Percentiles rank a stretch among this genome's conserved stretches.
phyloP scores from a whole-genome alignment of 2,113 vertebrate genomes.

The Emydura subglobosa region DNA sequence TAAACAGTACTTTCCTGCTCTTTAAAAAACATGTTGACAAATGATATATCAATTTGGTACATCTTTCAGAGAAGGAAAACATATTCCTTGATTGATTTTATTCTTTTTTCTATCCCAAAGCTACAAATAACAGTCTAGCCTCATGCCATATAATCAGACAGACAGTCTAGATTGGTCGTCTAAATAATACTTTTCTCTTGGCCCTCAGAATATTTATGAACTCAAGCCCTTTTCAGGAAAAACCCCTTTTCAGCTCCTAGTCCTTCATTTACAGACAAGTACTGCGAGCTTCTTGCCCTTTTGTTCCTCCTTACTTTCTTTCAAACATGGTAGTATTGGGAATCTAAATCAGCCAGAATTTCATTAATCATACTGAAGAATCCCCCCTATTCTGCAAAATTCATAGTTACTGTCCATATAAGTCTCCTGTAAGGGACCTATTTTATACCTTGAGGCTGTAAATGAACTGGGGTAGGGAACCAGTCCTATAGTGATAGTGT shows the following conservation, averaged over 20 bases:
- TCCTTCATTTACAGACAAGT: neutral
- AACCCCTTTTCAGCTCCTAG: neutral
- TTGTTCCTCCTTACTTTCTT: neutral
- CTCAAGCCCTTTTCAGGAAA: neutral
- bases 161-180: neutral
- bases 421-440: neutral
- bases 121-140: slow-evolving; percentile 15
- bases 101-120: neutral
- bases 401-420: neutral
- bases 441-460: neutral
- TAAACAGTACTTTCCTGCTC: slow-evolving; percentile 51
- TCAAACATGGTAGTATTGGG: neutral
- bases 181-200: neutral
- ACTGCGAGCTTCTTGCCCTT: neutral
- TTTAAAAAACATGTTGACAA: slow-evolving; percentile 32
- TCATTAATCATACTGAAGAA: fast-evolving
- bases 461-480: neutral
- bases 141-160: neutral
- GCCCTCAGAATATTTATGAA: neutral
- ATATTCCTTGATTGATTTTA: slow-evolving; percentile 24
- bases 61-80: slow-evolving; percentile 12
- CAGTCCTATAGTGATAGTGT: neutral
- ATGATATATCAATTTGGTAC: slow-evolving; percentile 7
- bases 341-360: neutral
- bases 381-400: neutral